Percentiles rank a stretch among this genome's conserved stretches.
phyloP scores from a whole-genome alignment of 2,888 invertebrate genomes.

The Galeopsomyia nigrocyanea region DNA sequence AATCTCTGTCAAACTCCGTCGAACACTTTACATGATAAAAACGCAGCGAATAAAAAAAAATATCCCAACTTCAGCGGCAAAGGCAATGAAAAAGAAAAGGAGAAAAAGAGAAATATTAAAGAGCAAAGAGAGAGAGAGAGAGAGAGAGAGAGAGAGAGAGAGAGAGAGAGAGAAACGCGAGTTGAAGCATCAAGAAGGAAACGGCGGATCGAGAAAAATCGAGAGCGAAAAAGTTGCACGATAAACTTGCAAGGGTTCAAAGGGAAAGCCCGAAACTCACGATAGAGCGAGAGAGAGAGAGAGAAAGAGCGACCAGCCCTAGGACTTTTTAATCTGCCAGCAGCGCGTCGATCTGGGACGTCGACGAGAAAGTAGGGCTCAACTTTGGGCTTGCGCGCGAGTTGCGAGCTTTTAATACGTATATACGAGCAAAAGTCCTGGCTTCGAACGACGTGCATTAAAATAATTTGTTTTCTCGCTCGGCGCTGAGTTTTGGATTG shows the following conservation, averaged over 20 bases:
- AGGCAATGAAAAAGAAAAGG: too few species aligned
- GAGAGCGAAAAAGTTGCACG: conserved; percentile 35
- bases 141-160: not conserved
- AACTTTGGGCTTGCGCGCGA: not conserved
- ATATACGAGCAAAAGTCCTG: too few species aligned
- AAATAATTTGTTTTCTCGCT: too few species aligned
- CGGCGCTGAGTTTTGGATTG: too few species aligned
- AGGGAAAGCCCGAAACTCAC: conserved; percentile 7
- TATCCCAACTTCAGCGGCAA: too few species aligned
- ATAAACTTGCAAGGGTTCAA: conserved; percentile 36
- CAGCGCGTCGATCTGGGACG: conserved; percentile 11
- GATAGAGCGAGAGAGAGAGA: conserved; percentile 20
- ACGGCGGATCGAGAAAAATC: conserved; percentile 29
- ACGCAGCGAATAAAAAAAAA: too few species aligned
- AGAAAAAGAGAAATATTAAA: too few species aligned
- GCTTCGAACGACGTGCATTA: too few species aligned
- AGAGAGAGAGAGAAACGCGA: not conserved
- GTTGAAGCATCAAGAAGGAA: conserved; percentile 16
- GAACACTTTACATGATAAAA: too few species aligned
- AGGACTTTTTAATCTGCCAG: conserved; percentile 28
- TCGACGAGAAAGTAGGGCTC: conserved; percentile 9
- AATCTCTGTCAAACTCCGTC: too few species aligned
- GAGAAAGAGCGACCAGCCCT: conserved; percentile 7
- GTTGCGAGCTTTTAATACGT: not conserved
- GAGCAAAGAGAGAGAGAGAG: too few species aligned